These are phyloP conservation scores for Drosophila macrothrix DNA, from an alignment of 2,888 invertebrate genomes.

Conservation along the genomic window DNA sequence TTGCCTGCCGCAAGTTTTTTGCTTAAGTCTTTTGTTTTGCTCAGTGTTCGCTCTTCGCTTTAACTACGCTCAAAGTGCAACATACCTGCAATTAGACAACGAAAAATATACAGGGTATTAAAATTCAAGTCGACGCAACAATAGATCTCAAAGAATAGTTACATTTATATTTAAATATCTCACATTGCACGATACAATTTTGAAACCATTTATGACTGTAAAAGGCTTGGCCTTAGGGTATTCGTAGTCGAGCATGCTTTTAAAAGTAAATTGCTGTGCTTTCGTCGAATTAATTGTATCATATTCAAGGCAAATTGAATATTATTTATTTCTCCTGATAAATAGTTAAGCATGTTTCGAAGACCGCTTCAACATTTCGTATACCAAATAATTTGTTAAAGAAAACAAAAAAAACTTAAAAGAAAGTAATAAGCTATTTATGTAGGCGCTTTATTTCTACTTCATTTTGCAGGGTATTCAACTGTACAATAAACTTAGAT, in stretches of 20 bases:
- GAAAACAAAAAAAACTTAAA: background rate
- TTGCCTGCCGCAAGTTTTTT: constrained; percentile 64
- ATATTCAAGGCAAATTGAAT: background rate
- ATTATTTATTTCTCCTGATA: background rate
- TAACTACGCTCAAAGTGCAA: constrained; percentile 47
- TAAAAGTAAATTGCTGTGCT: background rate
- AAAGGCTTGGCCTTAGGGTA: background rate
- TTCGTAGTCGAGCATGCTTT: background rate
- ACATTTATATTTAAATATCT: background rate
- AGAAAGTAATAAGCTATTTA: background rate
- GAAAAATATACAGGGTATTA: constrained; percentile 18
- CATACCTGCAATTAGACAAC: constrained; percentile 68
- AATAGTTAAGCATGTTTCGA: background rate
- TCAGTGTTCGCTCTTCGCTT: constrained; percentile 13
- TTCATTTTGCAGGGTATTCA: background rate
- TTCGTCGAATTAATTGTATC: background rate
- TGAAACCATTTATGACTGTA: background rate
- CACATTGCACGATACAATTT: background rate
- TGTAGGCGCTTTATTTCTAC: background rate
- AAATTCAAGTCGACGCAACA: background rate
- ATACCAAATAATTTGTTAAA: no score
- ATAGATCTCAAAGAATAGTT: background rate
- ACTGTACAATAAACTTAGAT: background rate
- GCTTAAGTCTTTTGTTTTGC: constrained; percentile 79
- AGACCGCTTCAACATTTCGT: background rate